Base-by-base conservation (phyloP, 1,140 invertebrate genomes). In the Hylaeus anthracinus region DNA sequence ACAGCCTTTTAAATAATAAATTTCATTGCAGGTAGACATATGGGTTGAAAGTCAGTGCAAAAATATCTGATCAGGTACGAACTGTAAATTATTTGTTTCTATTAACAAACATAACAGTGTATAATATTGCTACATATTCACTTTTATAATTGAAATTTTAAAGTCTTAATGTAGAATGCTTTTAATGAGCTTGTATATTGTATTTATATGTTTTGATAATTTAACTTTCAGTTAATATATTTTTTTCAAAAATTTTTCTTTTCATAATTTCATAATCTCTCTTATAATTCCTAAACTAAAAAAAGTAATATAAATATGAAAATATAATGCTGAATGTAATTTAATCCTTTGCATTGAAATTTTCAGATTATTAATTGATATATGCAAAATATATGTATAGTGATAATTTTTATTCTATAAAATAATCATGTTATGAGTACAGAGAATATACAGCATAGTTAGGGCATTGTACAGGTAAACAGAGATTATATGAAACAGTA, bases 1-100 rank as follows among this genome's bases (percentile, higher is more conserved):
- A 61, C 72, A 82, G 53, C 65, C 85, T 86, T 81, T 72, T 60
- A 83, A 39, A 72, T 81, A 43, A 51, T 39, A 67, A 71, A 60
- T 76, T 86, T 77, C 70, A 81, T 75, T 69, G n/a, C 55, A 65
- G 45, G 41, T 65, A 66, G 56, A 73, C 39, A 15, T 61, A 6
- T 69, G 64, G 45, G 51, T 51, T 51, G 5, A 66, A 61, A 45
- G 41, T n/a, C 5, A 48, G 15, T 37, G n/a, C 9, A 37, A 64
- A 15, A 75, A 75, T 67, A 56, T 15, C 5, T 45, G 15, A 26
- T 66, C 37, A 64, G 37, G n/a, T 51, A 66, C 6, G 12, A 45
- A 66, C 56, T 14, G 14, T 56, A 2, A 43, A 55, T 58, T 5
- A 55, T 5, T 64, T 37, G 48, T 5, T 72, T 37, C 14, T 10